A percentile compares a stretch with the other conserved stretches of the same genome.
Evolutionary conservation across 1,140 invertebrate species (phyloP).

Genomic region (Ostrea edulis): DNA sequence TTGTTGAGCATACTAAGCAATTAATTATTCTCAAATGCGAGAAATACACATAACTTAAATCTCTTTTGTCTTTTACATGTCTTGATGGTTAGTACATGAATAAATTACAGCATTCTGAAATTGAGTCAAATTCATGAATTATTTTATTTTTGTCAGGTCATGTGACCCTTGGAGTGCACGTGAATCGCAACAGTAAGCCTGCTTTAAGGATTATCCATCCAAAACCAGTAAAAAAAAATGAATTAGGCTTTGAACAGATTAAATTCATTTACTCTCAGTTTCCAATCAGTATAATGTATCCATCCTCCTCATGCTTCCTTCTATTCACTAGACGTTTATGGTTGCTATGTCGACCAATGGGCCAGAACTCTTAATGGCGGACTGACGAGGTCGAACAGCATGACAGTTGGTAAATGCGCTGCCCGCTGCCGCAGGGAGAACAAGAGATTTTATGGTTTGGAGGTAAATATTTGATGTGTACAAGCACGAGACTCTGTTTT

Average conservation of each 20-base stretch:
- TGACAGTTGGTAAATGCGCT: background rate
- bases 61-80: too few relatives aligned
- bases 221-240: background rate
- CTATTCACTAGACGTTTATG: background rate
- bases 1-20: too few relatives aligned
- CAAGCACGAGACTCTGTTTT: background rate
- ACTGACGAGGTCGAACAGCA: background rate
- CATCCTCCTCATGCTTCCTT: background rate
- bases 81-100: too few relatives aligned
- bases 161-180: background rate
- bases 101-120: too few relatives aligned
- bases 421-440: background rate
- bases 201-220: background rate
- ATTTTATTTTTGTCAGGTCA: background rate
- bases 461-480: background rate
- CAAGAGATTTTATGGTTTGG: slow-evolving; percentile 1
- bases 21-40: too few relatives aligned
- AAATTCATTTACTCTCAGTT: too few relatives aligned
- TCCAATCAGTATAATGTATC: too few relatives aligned
- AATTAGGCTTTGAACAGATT: too few relatives aligned
- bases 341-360: slow-evolving; percentile 25
- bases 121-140: background rate
- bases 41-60: too few relatives aligned
- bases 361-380: slow-evolving; percentile 21
- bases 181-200: background rate